These are phyloP conservation scores for Tenthredo distinguenda DNA, from an alignment of 2,888 invertebrate species.

Conservation along the genomic window DNA sequence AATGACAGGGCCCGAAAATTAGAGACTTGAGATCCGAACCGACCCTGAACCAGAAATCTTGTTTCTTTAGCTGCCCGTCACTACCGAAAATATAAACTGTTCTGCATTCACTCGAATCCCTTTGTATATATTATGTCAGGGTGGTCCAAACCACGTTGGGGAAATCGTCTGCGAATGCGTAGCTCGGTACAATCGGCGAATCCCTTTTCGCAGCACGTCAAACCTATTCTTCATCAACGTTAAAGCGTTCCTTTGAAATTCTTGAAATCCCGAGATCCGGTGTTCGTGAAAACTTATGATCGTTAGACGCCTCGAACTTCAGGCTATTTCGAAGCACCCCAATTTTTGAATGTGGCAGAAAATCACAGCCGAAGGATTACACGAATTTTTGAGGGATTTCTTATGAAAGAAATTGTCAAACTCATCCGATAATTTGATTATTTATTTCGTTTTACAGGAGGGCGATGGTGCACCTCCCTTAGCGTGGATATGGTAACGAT, in stretches of 20 bases:
- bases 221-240: neutral
- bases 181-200: neutral
- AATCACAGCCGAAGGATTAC: neutral
- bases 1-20: neutral
- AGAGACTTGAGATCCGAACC: neutral
- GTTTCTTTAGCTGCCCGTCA: neutral
- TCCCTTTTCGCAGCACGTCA: neutral
- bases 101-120: neutral
- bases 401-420: neutral
- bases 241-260: neutral
- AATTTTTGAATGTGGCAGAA: too few species aligned
- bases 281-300: neutral
- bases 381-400: neutral
- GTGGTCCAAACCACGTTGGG: neutral
- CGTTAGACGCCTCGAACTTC: neutral
- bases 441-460: conserved; percentile 69
- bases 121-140: neutral
- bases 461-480: conserved; percentile 81
- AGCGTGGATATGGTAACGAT: conserved; percentile 84
- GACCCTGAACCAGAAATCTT: neutral
- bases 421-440: neutral
- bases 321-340: too few species aligned
- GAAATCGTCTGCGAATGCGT: neutral
- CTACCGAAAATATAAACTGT: neutral
- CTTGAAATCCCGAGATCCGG: neutral